phyloP scores from a whole-genome alignment of 1,140 invertebrate genomes.

The Caenorhabditis latens region DNA sequence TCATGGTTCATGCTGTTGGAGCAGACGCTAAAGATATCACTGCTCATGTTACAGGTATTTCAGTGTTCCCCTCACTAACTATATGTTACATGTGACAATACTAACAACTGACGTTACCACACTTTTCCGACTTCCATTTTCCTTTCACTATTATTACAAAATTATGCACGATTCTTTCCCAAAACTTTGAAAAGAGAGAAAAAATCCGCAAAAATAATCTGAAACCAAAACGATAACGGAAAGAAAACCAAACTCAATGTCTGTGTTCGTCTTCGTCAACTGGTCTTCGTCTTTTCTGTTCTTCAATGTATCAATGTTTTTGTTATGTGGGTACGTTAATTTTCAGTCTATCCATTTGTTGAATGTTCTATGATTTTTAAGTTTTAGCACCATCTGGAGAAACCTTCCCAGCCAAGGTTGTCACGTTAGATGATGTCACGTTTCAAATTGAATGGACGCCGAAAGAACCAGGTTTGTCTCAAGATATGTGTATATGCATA shows the following conservation, averaged over 20 bases:
- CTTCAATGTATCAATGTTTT: conserved; percentile 48
- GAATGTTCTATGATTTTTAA: background rate
- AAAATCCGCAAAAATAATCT: background rate
- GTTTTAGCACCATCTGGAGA: conserved; percentile 78
- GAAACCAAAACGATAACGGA: background rate
- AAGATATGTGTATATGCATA: background rate
- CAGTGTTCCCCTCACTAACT: conserved; percentile 2
- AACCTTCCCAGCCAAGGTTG: conserved; percentile 76
- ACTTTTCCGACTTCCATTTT: background rate
- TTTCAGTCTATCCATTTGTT: conserved; percentile 40
- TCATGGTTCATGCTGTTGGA: conserved; percentile 81
- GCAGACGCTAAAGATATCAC: conserved; percentile 79
- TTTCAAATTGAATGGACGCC: conserved; percentile 81
- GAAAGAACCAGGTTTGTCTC: conserved; percentile 81
- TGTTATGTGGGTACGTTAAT: conserved; percentile 54
- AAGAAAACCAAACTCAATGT: conserved; percentile 26
- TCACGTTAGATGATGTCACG: conserved; percentile 75
- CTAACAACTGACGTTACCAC: background rate
- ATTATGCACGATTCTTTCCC: conserved; percentile 39
- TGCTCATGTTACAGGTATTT: conserved; percentile 78
- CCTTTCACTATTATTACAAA: background rate
- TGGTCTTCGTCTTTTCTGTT: conserved; percentile 33
- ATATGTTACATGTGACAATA: background rate
- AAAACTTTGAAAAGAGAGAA: background rate
- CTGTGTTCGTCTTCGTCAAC: conserved; percentile 31